Base-by-base conservation (phyloP, 2,797 vertebrate species). In the Labroides dimidiatus region DNA sequence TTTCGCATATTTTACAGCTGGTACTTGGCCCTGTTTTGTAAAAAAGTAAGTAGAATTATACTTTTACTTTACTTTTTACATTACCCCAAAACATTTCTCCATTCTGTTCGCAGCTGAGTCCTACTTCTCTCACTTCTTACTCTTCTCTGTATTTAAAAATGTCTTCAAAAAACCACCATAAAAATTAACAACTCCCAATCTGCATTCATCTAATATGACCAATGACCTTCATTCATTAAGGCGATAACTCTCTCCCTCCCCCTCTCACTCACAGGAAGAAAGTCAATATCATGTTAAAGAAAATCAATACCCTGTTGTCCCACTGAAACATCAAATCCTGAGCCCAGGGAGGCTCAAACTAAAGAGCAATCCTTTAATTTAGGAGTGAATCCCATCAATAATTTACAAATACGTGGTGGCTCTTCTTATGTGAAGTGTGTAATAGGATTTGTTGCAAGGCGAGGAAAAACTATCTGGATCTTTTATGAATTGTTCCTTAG, bases 201-300 rank as follows among this genome's bases (percentile, higher is more conserved):
- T 78, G 60, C 75, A 79, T 87, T 81, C 74, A 75, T 52, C 58
- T 64, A 72, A 67, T 77, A 85, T 86, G 66, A 84, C 77, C 77
- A 90, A 82, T 89, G 83, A 87, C 87, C 87, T 87, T 89, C 72
- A 86, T 87, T 88, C 84, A 91, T 84, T 89, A 88, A 84, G 72
- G 82, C 81, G 82, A 90, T 81, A 86, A 85, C 61, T 74, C 62
- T 68, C 72, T 45, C 70, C 76, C 63, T 57, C 47, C 83, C 80
- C 78, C 82, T n/a, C 77, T 77, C 67, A 73, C 69, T 78, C 79
- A 88, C 69, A 86, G 83, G 78, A 87, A 87, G 82, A 76, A 85
- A 84, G 84, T 92, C 91, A 91, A 94, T 91, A 86, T 60, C 73
- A 73, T 84, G 84, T 91, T 90, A 86, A 91, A 92, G 87, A 65